Conservation (phyloP, 1,140 invertebrate species). For the Nephotettix cincticeps region DNA sequence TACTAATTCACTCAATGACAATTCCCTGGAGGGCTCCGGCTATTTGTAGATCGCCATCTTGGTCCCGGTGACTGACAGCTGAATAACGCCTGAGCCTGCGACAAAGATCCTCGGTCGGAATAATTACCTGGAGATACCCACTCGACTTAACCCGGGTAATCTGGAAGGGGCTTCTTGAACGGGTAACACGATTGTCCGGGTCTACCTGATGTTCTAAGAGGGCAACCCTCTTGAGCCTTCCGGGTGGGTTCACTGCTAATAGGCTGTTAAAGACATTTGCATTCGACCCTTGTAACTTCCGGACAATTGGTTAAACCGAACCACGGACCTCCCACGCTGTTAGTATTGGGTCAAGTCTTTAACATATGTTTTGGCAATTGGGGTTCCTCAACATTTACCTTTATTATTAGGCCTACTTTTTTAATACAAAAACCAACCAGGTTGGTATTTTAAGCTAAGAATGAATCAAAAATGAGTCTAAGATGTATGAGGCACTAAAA, state of each 20-base stretch:
- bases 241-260: not conserved
- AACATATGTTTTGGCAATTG: too few relatives aligned
- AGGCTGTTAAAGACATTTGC: slow-evolving; percentile 15
- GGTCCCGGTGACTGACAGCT: slow-evolving; percentile 3
- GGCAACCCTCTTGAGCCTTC: not conserved
- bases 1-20: slow-evolving; percentile 23
- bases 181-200: slow-evolving; percentile 17
- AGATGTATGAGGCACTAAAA: too few relatives aligned
- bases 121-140: slow-evolving; percentile 11
- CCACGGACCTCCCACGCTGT: too few relatives aligned
- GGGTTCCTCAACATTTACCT: too few relatives aligned
- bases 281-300: slow-evolving; percentile 18
- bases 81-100: not conserved
- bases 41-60: slow-evolving; percentile 22
- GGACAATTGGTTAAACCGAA: slow-evolving; percentile 4
- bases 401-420: too few relatives aligned
- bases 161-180: not conserved
- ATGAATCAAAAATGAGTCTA: too few relatives aligned
- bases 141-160: not conserved
- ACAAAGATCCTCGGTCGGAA: slow-evolving; percentile 15
- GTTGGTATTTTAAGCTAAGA: too few relatives aligned
- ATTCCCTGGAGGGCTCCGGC: slow-evolving; percentile 1
- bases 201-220: not conserved
- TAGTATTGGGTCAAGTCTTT: too few relatives aligned
- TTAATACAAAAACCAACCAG: too few relatives aligned